These are phyloP conservation scores for Cliona cf. orientalis DNA, from an alignment of 37 sponge, comb jelly and placozoan species.

Conservation along the genomic window DNA sequence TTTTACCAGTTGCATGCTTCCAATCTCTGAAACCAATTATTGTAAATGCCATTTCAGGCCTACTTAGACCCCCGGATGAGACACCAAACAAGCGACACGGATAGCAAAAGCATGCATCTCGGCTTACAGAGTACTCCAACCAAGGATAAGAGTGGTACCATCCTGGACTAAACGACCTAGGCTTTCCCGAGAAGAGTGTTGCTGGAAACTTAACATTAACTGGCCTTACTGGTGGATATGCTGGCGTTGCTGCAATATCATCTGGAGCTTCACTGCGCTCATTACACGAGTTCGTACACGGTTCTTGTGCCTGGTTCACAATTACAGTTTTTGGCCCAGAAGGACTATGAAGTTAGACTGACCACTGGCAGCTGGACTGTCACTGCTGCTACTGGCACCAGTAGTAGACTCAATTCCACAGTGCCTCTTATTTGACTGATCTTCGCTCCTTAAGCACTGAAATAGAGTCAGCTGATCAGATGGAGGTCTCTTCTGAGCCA, in stretches of 20 bases:
- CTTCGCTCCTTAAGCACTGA: not conserved
- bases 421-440: not conserved
- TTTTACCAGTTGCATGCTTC: constrained; percentile 56
- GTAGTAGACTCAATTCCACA: not conserved
- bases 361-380: not conserved
- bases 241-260: not conserved
- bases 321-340: not conserved
- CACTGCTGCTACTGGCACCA: not conserved
- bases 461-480: not conserved
- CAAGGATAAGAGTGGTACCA: constrained; percentile 53
- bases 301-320: not conserved
- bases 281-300: too few relatives aligned
- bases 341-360: not conserved
- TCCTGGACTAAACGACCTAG: not conserved
- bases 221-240: not conserved
- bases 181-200: not conserved
- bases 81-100: constrained; percentile 7
- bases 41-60: constrained; percentile 41
- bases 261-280: not conserved
- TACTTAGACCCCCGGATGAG: not conserved
- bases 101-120: constrained; percentile 63
- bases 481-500: too few relatives aligned
- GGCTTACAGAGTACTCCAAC: constrained; percentile 57
- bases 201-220: not conserved
- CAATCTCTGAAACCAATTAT: constrained; percentile 37